phyloP scores from a whole-genome alignment of 2,113 vertebrate genomes.

The Erythrocercus mccallii region DNA sequence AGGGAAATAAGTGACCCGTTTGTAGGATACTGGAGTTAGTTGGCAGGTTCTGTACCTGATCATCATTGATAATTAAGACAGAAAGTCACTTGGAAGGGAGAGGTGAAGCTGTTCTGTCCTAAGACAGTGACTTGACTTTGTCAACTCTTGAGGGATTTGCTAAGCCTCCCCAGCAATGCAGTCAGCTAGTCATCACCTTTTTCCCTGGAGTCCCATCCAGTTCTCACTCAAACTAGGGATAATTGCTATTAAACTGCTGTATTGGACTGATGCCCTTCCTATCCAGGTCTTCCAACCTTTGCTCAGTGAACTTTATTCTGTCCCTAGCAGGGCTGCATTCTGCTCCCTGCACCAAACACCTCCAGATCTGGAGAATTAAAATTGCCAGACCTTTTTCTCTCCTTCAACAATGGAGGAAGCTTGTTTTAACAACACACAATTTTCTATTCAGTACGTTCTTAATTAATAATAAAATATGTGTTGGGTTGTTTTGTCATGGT shows the following conservation, averaged over 20 bases:
- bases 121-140: neutral
- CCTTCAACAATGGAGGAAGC: neutral
- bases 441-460: neutral
- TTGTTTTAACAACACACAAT: neutral
- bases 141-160: neutral
- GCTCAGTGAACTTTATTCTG: neutral
- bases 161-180: neutral
- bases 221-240: neutral
- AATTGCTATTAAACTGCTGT: neutral
- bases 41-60: neutral
- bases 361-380: neutral
- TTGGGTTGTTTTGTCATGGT: neutral
- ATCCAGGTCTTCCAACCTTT: neutral
- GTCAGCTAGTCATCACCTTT: neutral
- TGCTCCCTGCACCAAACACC: neutral
- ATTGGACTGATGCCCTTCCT: neutral
- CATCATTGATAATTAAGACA: neutral
- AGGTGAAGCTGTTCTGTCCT: neutral
- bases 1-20: neutral
- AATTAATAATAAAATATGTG: slow-evolving; percentile 51
- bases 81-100: neutral
- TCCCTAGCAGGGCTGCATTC: neutral
- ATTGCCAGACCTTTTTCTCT: neutral
- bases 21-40: neutral
- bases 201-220: neutral